These are phyloP conservation scores for Nasonia longicornis DNA, from an alignment of 1,140 invertebrate genomes.

Conservation along the genomic window DNA sequence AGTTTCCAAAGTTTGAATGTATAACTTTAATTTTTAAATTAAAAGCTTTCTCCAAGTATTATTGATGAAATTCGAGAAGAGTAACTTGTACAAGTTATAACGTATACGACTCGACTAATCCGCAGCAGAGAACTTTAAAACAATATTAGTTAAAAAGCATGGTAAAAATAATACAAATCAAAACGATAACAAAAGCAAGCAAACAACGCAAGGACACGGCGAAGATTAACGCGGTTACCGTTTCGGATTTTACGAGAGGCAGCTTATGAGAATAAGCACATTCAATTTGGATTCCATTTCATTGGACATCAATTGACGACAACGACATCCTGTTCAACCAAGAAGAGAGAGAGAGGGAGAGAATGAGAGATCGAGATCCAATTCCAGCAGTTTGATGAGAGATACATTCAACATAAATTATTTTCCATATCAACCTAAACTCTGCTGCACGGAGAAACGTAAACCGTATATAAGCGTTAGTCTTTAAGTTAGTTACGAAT, in stretches of 20 bases:
- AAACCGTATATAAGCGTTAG: slow-evolving; percentile 56
- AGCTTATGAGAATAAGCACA: slow-evolving; percentile 23
- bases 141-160: slow-evolving; percentile 10
- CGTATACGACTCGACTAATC: slow-evolving; percentile 20
- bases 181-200: background rate
- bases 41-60: background rate
- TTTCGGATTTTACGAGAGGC: slow-evolving; percentile 38
- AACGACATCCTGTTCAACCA: slow-evolving; percentile 25
- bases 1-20: slow-evolving; percentile 49
- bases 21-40: slow-evolving; percentile 14
- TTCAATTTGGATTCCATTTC: slow-evolving; percentile 23
- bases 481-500: slow-evolving; percentile 67
- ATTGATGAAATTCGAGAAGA: background rate
- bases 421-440: slow-evolving; percentile 36
- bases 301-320: slow-evolving; percentile 36
- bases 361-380: slow-evolving; percentile 19
- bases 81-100: slow-evolving; percentile 15
- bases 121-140: slow-evolving; percentile 40
- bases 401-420: slow-evolving; percentile 33
- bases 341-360: background rate
- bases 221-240: slow-evolving; percentile 34
- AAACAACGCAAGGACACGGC: slow-evolving; percentile 3
- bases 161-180: slow-evolving; percentile 29
- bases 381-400: slow-evolving; percentile 30
- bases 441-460: slow-evolving; percentile 43